Percentiles rank a stretch among this genome's conserved stretches.
Evolutionary conservation across 2,888 invertebrate genomes (phyloP).

Genomic region (Alitta virens): DNA sequence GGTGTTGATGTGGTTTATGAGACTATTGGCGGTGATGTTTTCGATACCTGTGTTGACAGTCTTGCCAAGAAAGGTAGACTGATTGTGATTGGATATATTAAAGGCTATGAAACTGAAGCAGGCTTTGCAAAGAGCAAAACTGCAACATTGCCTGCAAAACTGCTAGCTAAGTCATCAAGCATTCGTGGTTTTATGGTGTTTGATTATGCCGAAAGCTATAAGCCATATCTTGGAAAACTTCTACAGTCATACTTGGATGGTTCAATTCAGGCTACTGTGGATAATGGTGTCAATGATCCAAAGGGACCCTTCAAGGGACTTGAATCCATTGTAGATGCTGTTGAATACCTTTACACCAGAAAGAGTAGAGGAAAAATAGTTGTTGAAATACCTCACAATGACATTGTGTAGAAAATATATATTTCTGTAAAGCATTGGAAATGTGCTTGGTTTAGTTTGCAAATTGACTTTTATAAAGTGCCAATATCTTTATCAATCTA

Average conservation of each 20-base stretch:
- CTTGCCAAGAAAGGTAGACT: conserved; percentile 51
- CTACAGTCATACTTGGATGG: conserved; percentile 31
- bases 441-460: too few relatives aligned
- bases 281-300: conserved; percentile 35
- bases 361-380: conserved; percentile 48
- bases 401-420: too few relatives aligned
- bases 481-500: too few relatives aligned
- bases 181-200: conserved; percentile 46
- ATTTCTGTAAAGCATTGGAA: too few relatives aligned
- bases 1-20: conserved; percentile 54
- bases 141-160: conserved; percentile 23
- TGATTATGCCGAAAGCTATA: conserved; percentile 33
- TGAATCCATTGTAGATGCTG: conserved; percentile 42
- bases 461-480: too few relatives aligned
- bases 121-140: conserved; percentile 27
- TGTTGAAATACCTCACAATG: conserved; percentile 39
- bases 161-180: conserved; percentile 44
- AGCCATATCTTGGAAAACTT: conserved; percentile 35
- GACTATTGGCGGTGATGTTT: conserved; percentile 49
- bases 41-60: conserved; percentile 47
- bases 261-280: conserved; percentile 38
- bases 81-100: conserved; percentile 51
- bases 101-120: conserved; percentile 43
- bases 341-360: conserved; percentile 46
- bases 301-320: conserved; percentile 42